Evolutionary conservation across 2,113 vertebrate genomes (phyloP).

Genomic region (Turnix velox): DNA sequence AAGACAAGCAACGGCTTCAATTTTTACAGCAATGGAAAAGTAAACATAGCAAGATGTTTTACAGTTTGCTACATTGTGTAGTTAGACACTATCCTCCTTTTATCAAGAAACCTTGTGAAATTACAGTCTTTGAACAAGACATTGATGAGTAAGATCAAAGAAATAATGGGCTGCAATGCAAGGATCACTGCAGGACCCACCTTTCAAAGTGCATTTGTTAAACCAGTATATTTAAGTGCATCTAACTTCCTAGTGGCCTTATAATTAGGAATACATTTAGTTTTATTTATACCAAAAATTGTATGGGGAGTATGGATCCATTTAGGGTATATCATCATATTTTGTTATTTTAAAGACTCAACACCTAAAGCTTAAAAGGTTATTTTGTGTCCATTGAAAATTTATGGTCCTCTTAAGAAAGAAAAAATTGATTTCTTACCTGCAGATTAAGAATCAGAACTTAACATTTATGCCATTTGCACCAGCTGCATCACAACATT

Average conservation of each 20-base stretch:
- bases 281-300: not conserved
- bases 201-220: not conserved
- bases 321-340: not conserved
- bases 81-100: not conserved
- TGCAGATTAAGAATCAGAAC: not conserved
- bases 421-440: not conserved
- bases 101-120: not conserved
- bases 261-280: not conserved
- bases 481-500: not conserved
- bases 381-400: not conserved
- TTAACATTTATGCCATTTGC: not conserved
- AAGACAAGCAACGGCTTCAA: not conserved
- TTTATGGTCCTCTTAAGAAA: not conserved
- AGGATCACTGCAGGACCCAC: not conserved
- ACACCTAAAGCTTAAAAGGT: not conserved
- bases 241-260: not conserved
- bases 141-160: not conserved
- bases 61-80: not conserved
- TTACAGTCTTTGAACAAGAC: not conserved
- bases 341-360: not conserved
- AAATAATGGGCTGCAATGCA: not conserved
- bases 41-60: not conserved
- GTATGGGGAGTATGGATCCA: not conserved
- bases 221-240: accelerated
- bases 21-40: not conserved